These are phyloP conservation scores for Drosophila multiciliata DNA, from an alignment of 2,888 invertebrate genomes.

Conservation along the genomic window DNA sequence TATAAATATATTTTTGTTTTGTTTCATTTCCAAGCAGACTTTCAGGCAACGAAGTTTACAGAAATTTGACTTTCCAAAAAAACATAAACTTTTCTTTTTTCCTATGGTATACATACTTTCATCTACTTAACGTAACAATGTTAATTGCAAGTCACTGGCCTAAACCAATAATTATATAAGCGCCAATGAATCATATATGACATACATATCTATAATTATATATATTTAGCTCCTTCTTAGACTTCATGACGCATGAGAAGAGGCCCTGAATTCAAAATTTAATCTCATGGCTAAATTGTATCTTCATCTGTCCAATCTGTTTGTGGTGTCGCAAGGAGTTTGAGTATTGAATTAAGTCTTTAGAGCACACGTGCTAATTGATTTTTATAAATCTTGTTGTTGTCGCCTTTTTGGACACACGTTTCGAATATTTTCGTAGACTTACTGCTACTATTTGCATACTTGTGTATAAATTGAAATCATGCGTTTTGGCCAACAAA, in stretches of 20 bases:
- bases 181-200: slow-evolving; percentile 31
- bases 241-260: slow-evolving; percentile 17
- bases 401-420: slow-evolving; percentile 25
- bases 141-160: slow-evolving; percentile 28
- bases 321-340: slow-evolving; percentile 23
- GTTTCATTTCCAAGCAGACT: background rate
- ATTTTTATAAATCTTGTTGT: slow-evolving; percentile 51
- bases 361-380: slow-evolving; percentile 61
- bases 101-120: slow-evolving; percentile 10
- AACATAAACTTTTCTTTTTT: background rate
- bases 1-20: background rate
- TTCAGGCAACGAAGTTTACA: background rate
- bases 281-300: background rate
- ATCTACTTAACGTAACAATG: slow-evolving; percentile 32
- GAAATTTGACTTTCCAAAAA: slow-evolving; percentile 18
- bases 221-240: slow-evolving; percentile 31
- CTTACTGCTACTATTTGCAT: slow-evolving; percentile 31
- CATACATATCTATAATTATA: background rate
- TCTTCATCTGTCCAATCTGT: background rate
- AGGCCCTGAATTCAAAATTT: background rate
- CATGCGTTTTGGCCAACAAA: slow-evolving; percentile 55
- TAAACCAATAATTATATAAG: slow-evolving; percentile 1
- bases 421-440: background rate
- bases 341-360: slow-evolving; percentile 53
- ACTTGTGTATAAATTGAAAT: slow-evolving; percentile 59